These are phyloP conservation scores for Nothura maculosa DNA, from an alignment of 2,797 vertebrate species.

Conservation along the genomic window DNA sequence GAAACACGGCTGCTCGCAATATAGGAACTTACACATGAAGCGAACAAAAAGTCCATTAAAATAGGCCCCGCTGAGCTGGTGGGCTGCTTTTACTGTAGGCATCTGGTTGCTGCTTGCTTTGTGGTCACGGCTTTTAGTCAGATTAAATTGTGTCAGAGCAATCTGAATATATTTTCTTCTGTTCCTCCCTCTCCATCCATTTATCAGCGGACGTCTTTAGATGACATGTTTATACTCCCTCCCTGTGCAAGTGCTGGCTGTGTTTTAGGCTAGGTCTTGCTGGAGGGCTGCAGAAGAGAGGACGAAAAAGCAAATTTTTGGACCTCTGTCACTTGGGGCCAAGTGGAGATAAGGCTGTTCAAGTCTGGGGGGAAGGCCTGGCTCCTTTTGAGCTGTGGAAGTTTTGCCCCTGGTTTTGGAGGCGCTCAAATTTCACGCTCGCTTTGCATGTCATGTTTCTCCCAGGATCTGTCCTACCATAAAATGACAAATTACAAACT, in stretches of 20 bases:
- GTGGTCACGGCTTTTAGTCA: constrained; percentile 9
- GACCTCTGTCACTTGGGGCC: neutral
- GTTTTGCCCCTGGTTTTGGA: neutral
- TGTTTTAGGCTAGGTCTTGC: neutral
- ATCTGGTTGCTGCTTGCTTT: neutral
- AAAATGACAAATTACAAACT: neutral
- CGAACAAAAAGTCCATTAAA: constrained; percentile 16
- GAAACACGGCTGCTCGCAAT: neutral
- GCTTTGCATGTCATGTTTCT: neutral
- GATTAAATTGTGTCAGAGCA: constrained; percentile 18
- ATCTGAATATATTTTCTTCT: neutral
- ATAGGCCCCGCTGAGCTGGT: constrained; percentile 8
- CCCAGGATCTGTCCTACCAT: neutral
- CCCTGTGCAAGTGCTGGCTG: rapidly evolving
- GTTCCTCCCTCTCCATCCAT: neutral
- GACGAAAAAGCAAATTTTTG: neutral
- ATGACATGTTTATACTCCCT: neutral
- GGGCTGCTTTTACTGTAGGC: neutral
- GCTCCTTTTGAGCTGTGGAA: neutral
- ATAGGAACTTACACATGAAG: neutral
- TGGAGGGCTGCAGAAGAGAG: rapidly evolving
- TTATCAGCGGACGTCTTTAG: neutral
- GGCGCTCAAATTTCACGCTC: neutral
- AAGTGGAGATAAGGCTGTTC: neutral
- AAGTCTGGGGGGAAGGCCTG: rapidly evolving